Evolutionary conservation across 1,140 invertebrate species (phyloP).

Genomic region (Conus ventricosus): DNA sequence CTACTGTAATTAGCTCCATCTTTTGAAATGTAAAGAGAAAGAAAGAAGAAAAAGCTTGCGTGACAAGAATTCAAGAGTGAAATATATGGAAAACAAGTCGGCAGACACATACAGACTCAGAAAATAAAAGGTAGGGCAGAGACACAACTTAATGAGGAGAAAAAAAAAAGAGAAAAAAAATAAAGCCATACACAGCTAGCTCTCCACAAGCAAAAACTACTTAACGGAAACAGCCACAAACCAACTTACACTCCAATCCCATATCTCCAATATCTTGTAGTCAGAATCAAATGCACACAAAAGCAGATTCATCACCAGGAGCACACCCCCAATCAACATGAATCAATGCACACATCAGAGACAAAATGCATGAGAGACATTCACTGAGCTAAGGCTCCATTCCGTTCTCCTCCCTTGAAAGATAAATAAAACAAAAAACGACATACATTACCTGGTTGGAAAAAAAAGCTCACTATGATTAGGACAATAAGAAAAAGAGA

Average conservation of each 20-base stretch:
- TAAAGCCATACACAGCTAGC: background rate
- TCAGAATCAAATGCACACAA: background rate
- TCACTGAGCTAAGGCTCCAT: background rate
- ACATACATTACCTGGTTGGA: no score
- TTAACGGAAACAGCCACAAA: background rate
- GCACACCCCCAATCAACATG: background rate
- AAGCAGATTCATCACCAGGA: background rate
- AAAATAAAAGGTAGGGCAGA: background rate
- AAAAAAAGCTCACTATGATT: no score
- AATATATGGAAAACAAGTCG: background rate
- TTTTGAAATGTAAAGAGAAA: no score
- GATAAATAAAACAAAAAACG: background rate
- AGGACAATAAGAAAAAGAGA: no score
- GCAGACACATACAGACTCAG: background rate
- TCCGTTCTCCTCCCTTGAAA: background rate
- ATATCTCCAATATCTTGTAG: constrained; percentile 65
- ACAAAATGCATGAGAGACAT: no score
- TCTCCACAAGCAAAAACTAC: background rate
- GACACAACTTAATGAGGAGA: background rate
- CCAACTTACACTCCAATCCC: constrained; percentile 65
- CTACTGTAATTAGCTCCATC: no score
- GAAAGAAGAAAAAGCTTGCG: background rate
- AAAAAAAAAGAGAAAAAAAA: background rate
- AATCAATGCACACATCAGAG: no score
- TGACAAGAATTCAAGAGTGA: background rate